A percentile compares a stretch with the other conserved stretches of the same genome.
phyloP scores from a whole-genome alignment of 1,140 invertebrate species.

The Onthophagus taurus region DNA sequence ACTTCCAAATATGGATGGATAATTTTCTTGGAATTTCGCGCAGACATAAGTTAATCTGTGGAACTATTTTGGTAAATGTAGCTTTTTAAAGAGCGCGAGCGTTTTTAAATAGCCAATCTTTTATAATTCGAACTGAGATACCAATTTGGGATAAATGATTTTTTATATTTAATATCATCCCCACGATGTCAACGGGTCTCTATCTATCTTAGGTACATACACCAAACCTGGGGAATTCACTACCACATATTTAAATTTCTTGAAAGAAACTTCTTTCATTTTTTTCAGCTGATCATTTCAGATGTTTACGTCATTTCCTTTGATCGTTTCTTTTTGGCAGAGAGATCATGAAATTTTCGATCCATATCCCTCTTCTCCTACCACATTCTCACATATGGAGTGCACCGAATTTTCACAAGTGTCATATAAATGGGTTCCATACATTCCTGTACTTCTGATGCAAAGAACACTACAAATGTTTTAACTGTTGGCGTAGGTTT shows the following conservation, averaged over 20 bases:
- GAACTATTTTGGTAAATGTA: not conserved
- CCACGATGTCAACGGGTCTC: conserved; percentile 9
- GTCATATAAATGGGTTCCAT: conserved; percentile 6
- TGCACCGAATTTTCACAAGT: conserved; percentile 4
- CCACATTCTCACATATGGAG: conserved; percentile 1
- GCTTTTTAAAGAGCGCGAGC: not conserved
- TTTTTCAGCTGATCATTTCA: conserved; percentile 12
- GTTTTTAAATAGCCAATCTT: conserved; percentile 10
- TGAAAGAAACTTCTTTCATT: conserved; percentile 13
- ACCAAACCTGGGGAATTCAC: conserved; percentile 15
- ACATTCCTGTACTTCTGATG: not conserved
- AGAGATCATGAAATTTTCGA: conserved; percentile 9
- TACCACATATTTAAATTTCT: conserved; percentile 16
- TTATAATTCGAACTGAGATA: conserved; percentile 13
- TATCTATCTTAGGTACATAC: conserved; percentile 17
- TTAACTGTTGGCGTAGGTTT: not conserved
- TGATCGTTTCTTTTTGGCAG: conserved; percentile 11
- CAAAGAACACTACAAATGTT: not conserved
- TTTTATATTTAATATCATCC: conserved; percentile 16
- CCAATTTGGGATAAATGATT: conserved; percentile 13
- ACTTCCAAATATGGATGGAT: not conserved
- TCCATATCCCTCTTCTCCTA: conserved; percentile 11
- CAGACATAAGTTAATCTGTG: not conserved
- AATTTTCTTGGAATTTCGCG: not conserved
- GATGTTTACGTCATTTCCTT: conserved; percentile 5